These are phyloP conservation scores for Penelope pileata DNA, from an alignment of 2,113 vertebrate species.

Conservation along the genomic window DNA sequence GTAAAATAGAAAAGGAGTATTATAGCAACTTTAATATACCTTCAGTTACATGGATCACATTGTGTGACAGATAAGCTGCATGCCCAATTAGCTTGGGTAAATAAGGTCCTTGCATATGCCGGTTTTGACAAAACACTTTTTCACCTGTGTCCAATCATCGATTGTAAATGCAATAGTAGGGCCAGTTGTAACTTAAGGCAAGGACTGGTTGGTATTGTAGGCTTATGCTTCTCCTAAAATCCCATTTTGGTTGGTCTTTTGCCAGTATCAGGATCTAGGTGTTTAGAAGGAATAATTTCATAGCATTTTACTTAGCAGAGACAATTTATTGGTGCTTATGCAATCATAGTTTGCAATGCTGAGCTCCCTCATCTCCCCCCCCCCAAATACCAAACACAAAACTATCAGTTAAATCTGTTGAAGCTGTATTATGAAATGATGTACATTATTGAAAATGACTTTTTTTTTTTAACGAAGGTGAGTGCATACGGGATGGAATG, in stretches of 20 bases:
- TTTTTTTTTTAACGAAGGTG: neutral
- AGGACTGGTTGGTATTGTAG: neutral
- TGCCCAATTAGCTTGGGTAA: neutral
- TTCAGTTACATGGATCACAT: neutral
- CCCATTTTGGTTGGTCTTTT: neutral
- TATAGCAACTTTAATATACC: neutral
- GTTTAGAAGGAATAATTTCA: slow-evolving; percentile 18
- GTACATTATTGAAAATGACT: neutral
- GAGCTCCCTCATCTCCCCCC: fast-evolving
- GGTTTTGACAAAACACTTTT: slow-evolving; percentile 13
- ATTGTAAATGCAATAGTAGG: neutral
- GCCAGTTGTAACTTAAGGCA: neutral
- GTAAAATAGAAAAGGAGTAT: neutral
- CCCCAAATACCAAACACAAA: neutral
- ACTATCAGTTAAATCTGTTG: neutral
- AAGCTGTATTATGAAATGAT: neutral
- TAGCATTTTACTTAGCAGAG: neutral
- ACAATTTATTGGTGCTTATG: neutral
- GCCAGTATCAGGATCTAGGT: neutral
- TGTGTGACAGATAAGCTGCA: neutral
- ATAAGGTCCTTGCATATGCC: neutral
- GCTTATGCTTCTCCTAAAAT: neutral
- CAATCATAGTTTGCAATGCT: neutral
- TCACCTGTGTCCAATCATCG: neutral
- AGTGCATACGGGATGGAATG: neutral